These are phyloP conservation scores for Corythornis cristatus DNA, from an alignment of 2,113 vertebrate genomes.

Conservation along the genomic window DNA sequence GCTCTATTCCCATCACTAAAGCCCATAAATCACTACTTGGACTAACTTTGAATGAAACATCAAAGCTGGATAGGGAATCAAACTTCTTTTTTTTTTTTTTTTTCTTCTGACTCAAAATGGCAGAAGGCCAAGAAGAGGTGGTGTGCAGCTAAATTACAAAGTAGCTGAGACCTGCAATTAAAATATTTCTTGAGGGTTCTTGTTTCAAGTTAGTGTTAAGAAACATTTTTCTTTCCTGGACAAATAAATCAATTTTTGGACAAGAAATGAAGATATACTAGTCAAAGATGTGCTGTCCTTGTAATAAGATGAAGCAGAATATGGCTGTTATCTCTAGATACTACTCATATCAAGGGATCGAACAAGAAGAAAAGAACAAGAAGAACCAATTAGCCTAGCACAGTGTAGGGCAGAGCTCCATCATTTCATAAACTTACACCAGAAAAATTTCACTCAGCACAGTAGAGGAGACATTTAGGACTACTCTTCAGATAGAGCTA, in stretches of 20 bases:
- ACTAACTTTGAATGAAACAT: background rate
- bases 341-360: background rate
- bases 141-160: background rate
- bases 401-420: background rate
- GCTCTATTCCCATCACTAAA: background rate
- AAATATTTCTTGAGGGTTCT: background rate
- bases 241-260: background rate
- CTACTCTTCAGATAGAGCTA: background rate
- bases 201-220: background rate
- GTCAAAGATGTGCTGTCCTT: background rate
- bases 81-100: background rate
- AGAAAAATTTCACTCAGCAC: background rate
- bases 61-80: background rate
- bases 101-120: background rate
- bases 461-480: background rate
- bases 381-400: background rate
- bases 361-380: background rate
- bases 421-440: background rate
- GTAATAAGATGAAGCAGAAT: background rate
- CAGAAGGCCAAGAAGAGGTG: background rate
- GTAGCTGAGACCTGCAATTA: background rate
- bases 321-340: background rate
- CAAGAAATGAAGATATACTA: background rate
- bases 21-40: background rate
- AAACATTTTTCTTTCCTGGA: background rate